Evolutionary conservation across 1,140 invertebrate species (phyloP).

Genomic region (Papilio machaon): DNA sequence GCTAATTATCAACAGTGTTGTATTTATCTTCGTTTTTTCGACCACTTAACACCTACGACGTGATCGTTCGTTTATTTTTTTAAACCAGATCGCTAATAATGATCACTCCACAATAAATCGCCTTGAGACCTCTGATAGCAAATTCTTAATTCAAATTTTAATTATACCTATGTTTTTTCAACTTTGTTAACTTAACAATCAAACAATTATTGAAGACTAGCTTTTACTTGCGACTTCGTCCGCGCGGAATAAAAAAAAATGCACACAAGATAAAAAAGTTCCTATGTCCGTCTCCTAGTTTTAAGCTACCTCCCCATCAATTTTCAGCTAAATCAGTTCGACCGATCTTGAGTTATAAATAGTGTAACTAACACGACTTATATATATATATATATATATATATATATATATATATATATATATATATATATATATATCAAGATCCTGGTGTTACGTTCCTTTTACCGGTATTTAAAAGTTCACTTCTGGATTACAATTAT

Average conservation of each 20-base stretch:
- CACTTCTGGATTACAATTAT: background rate
- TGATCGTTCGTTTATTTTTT: slow-evolving; percentile 61
- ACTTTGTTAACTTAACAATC: background rate
- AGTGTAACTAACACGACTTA: no score
- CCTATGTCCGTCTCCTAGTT: no score
- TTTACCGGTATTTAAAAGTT: background rate
- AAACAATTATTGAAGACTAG: background rate
- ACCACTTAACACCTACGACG: slow-evolving; percentile 71
- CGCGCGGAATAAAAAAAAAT: no score
- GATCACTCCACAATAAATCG: background rate
- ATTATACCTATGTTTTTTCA: background rate
- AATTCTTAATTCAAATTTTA: background rate
- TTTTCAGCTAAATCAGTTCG: no score
- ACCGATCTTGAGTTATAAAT: no score
- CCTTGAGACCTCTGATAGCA: background rate
- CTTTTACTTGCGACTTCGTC: no score
- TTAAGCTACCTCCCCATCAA: no score
- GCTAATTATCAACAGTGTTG: slow-evolving; percentile 77
- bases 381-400: no score
- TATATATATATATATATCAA: no score
- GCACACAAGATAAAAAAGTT: no score
- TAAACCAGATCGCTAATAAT: slow-evolving; percentile 39
- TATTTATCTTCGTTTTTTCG: slow-evolving; percentile 58
- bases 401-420: no score
- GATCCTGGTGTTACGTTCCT: background rate